Conservation (phyloP, 1,140 invertebrate genomes). For the Oncopodura yosiiana region DNA sequence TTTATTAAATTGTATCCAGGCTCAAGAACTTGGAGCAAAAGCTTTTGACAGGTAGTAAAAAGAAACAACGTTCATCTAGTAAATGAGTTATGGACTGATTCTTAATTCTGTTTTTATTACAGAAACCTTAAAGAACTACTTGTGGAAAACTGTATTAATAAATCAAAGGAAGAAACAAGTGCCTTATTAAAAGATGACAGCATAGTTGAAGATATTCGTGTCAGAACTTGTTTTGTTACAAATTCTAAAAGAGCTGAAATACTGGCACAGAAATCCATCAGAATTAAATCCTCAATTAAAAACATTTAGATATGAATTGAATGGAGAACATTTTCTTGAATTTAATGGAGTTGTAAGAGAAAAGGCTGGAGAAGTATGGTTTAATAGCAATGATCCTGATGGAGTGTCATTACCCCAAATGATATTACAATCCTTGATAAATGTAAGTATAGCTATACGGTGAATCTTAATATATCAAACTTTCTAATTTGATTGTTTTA, state of each 20-base stretch:
- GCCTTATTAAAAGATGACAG: constrained; percentile 1
- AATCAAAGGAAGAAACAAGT: constrained; percentile 10
- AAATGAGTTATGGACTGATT: neutral
- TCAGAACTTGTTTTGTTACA: constrained; percentile 73
- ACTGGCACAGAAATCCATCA: constrained; percentile 19
- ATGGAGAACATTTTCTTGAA: constrained; percentile 48
- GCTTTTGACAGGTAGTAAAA: constrained; percentile 52
- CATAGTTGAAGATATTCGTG: constrained; percentile 56
- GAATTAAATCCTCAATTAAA: constrained; percentile 37
- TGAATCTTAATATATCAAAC: neutral
- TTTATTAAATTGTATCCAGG: constrained; percentile 66
- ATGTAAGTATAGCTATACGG: constrained; percentile 47
- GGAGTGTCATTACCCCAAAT: constrained; percentile 72
- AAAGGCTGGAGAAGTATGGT: constrained; percentile 67
- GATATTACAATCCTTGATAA: constrained; percentile 66
- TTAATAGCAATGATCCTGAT: constrained; percentile 67
- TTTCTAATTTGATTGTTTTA: constrained; percentile 25
- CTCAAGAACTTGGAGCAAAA: constrained; percentile 58
- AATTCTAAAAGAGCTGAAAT: constrained; percentile 54
- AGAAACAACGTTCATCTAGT: neutral
- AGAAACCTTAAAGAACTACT: constrained; percentile 16
- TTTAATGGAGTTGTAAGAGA: constrained; percentile 66
- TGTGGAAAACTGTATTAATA: constrained; percentile 12
- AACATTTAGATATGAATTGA: constrained; percentile 60
- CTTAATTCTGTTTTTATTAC: constrained; percentile 1